A percentile compares a stretch with the other conserved stretches of the same genome.
Evolutionary conservation across 2,888 invertebrate genomes (phyloP).

Genomic region (Notocelia uddmanniana): DNA sequence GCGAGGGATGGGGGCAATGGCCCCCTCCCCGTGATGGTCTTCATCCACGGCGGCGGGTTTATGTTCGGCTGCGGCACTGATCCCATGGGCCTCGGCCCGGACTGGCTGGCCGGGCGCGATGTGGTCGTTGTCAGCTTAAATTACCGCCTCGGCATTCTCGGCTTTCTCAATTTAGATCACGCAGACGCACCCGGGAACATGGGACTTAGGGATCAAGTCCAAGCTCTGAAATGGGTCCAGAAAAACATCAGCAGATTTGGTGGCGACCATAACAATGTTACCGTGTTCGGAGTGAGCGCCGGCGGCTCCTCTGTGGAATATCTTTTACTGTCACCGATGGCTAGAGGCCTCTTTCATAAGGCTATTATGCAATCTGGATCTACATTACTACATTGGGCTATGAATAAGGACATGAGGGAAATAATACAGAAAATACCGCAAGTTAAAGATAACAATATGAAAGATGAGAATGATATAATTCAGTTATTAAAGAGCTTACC

Average conservation of each 20-base stretch:
- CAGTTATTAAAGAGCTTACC: constrained; percentile 67
- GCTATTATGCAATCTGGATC: constrained; percentile 85
- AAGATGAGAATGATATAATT: constrained; percentile 62
- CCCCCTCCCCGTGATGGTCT: constrained; percentile 77
- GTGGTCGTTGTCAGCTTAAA: constrained; percentile 77
- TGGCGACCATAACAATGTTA: constrained; percentile 80
- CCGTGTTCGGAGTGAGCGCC: constrained; percentile 84
- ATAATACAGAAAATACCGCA: constrained; percentile 66
- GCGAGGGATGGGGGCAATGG: constrained; percentile 51
- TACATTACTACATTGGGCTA: constrained; percentile 80
- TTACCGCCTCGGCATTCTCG: constrained; percentile 78
- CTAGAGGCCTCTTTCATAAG: constrained; percentile 82
- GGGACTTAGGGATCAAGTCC: constrained; percentile 83
- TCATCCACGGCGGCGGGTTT: constrained; percentile 80
- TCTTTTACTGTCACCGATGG: constrained; percentile 72
- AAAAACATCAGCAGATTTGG: constrained; percentile 78
- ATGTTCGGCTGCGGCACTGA: constrained; percentile 77
- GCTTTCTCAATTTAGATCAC: constrained; percentile 72
- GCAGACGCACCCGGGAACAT: constrained; percentile 81
- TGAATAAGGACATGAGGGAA: constrained; percentile 62
- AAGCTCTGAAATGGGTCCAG: constrained; percentile 83
- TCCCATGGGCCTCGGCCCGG: constrained; percentile 70
- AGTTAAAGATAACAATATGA: constrained; percentile 58
- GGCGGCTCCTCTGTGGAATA: constrained; percentile 81
- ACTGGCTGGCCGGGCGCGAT: constrained; percentile 74